phyloP scores from a whole-genome alignment of 2,888 invertebrate genomes.

The Polydrusus tereticollis region DNA sequence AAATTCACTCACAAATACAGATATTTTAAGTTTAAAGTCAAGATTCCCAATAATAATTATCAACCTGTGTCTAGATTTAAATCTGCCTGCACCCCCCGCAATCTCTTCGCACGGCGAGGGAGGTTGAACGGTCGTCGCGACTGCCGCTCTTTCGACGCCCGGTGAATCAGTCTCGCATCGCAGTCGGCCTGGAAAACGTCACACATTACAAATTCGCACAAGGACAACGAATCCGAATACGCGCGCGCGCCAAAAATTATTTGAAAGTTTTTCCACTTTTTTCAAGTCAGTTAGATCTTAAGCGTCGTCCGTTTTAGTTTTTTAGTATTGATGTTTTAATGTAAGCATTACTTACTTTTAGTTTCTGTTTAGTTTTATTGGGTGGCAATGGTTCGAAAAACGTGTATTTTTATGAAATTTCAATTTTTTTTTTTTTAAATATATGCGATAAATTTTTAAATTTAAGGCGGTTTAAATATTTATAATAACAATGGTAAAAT shows the following conservation, averaged over 20 bases:
- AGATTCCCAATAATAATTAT: background rate
- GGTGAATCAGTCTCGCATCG: constrained; percentile 57
- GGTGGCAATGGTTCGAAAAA: background rate
- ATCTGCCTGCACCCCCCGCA: constrained; percentile 10
- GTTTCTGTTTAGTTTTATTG: background rate
- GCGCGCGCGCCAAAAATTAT: constrained; percentile 39
- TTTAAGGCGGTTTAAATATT: too few species aligned
- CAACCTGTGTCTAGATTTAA: constrained; percentile 21
- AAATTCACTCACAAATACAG: background rate
- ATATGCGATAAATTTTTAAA: background rate
- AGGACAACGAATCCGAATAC: constrained; percentile 17
- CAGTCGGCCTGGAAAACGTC: constrained; percentile 56
- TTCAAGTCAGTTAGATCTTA: constrained; percentile 39
- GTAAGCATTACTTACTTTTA: constrained; percentile 22
- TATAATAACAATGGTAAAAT: too few species aligned
- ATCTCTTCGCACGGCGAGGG: constrained; percentile 33
- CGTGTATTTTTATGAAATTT: background rate
- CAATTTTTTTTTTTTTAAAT: background rate
- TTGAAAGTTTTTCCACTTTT: constrained; percentile 30
- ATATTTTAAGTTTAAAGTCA: background rate
- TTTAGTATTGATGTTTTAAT: constrained; percentile 40
- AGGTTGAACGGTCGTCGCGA: constrained; percentile 54
- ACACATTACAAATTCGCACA: constrained; percentile 27
- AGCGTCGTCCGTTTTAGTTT: constrained; percentile 42
- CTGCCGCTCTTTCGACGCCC: constrained; percentile 52